phyloP scores from a whole-genome alignment of 2,797 vertebrate species.

The Megaceryle alcyon region DNA sequence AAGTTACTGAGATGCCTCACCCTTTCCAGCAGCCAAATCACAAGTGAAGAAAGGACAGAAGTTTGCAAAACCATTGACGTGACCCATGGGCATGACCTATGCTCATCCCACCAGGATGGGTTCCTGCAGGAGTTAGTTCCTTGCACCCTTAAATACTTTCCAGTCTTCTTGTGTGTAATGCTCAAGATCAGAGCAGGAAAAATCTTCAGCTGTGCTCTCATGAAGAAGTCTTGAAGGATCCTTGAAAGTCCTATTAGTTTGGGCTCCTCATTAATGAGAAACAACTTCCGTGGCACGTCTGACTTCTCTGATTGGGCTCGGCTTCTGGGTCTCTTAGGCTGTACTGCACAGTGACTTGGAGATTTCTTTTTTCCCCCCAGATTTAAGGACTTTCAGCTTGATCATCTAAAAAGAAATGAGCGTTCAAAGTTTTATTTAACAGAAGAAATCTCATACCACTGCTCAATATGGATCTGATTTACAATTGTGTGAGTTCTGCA shows the following conservation, averaged over 20 bases:
- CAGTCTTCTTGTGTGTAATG: background rate
- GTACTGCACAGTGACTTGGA: background rate
- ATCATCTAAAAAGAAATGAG: background rate
- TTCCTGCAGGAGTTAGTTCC: background rate
- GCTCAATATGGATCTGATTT: background rate
- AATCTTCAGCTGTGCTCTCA: background rate
- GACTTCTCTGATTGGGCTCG: background rate
- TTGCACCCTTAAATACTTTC: background rate
- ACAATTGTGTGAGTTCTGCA: background rate
- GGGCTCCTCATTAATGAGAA: background rate
- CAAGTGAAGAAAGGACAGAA: background rate
- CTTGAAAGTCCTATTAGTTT: background rate
- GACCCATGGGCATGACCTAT: background rate
- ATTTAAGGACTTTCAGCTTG: background rate
- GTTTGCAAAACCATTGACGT: no score
- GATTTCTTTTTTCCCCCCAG: no score
- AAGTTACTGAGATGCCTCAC: background rate
- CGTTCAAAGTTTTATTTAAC: background rate
- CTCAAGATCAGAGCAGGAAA: background rate
- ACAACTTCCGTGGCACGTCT: background rate
- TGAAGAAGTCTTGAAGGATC: background rate
- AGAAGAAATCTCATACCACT: background rate
- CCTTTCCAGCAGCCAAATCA: background rate
- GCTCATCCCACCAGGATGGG: no score
- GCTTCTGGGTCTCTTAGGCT: background rate